These are phyloP conservation scores for Apamea anceps DNA, from an alignment of 2,888 invertebrate species.

Conservation along the genomic window DNA sequence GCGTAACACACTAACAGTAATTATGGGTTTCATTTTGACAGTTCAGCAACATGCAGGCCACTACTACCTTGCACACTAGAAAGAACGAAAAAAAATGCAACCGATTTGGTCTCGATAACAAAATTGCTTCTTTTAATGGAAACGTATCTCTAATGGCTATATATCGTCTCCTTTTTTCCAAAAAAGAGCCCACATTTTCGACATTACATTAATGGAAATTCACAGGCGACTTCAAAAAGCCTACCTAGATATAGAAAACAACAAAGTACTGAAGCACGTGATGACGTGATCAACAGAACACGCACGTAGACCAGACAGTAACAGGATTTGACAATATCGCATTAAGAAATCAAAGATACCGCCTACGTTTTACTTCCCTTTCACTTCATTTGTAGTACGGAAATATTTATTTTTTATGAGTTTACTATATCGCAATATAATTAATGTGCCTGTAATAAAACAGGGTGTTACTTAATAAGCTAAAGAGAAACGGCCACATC, in stretches of 20 bases:
- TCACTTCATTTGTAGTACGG: slow-evolving; percentile 50
- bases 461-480: slow-evolving; percentile 9
- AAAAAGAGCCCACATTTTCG: neutral
- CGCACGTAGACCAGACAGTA: neutral
- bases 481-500: neutral
- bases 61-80: neutral
- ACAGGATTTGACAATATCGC: slow-evolving; percentile 11
- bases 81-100: neutral
- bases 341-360: slow-evolving; percentile 35
- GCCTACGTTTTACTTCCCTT: slow-evolving; percentile 35
- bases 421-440: slow-evolving; percentile 36
- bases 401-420: slow-evolving; percentile 36
- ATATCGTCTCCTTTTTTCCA: neutral
- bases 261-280: neutral
- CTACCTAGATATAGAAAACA: neutral
- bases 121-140: neutral
- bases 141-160: neutral
- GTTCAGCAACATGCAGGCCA: neutral
- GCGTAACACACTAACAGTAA: too few species aligned
- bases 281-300: neutral
- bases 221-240: neutral
- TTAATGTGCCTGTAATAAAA: slow-evolving; percentile 17
- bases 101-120: neutral
- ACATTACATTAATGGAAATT: neutral
- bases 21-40: too few species aligned